A percentile compares a stretch with the other conserved stretches of the same genome.
These are phyloP conservation scores for Anguilla pacifica DNA, from an alignment of 2,797 vertebrate species.

Conservation along the genomic window DNA sequence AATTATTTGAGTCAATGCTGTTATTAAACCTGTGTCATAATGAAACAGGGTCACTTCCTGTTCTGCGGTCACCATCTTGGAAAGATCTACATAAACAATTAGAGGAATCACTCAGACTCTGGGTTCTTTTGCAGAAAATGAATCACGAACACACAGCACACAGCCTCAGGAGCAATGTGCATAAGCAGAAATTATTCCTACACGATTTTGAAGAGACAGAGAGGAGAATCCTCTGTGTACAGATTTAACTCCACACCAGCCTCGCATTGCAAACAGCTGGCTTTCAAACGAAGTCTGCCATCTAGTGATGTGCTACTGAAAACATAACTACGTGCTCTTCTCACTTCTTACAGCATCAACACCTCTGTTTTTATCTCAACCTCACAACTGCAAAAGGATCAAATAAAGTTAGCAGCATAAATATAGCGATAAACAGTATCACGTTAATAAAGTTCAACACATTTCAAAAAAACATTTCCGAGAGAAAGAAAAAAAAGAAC, in stretches of 20 bases:
- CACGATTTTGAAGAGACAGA: neutral
- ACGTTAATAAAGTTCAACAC: neutral
- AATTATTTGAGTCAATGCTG: neutral
- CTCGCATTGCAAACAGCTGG: neutral
- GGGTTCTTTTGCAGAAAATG: neutral
- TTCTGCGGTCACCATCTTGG: neutral
- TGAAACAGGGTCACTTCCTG: neutral
- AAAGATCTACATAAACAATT: neutral
- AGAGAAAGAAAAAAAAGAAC: neutral
- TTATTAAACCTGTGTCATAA: neutral
- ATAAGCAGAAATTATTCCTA: neutral
- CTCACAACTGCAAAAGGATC: neutral
- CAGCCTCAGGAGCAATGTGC: too few species aligned
- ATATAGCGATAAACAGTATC: neutral
- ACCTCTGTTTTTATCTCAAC: neutral
- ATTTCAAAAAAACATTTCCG: neutral
- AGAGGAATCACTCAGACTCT: neutral
- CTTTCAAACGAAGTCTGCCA: constrained; percentile 45
- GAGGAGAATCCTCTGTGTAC: neutral
- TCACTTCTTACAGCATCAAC: neutral
- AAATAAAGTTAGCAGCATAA: neutral
- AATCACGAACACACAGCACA: neutral
- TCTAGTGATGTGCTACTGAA: constrained; percentile 41
- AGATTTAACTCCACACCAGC: neutral
- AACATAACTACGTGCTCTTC: neutral